These are phyloP conservation scores for Sipha flava DNA, from an alignment of 1,140 invertebrate genomes.

Conservation along the genomic window DNA sequence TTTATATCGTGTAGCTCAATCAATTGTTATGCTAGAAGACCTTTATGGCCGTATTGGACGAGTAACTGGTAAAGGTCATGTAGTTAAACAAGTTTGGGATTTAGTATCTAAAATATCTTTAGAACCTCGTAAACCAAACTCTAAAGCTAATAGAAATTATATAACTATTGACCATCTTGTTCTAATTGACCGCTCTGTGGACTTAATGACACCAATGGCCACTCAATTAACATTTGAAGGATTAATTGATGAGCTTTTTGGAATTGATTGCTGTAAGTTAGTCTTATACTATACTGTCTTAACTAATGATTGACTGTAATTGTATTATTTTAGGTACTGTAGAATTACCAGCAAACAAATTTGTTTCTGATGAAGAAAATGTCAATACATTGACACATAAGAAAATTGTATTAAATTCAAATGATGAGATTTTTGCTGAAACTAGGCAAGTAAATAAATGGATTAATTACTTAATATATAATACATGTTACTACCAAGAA, in stretches of 20 bases:
- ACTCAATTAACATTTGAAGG: constrained; percentile 97
- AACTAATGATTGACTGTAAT: background rate
- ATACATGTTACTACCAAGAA: background rate
- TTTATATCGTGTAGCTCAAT: constrained; percentile 79
- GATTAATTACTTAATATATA: background rate
- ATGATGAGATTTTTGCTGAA: constrained; percentile 81
- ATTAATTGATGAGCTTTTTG: constrained; percentile 85
- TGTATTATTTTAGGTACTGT: constrained; percentile 57
- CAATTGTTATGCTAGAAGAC: constrained; percentile 74
- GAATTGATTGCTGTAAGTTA: constrained; percentile 58
- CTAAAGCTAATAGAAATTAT: constrained; percentile 44
- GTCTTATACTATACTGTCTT: constrained; percentile 35
- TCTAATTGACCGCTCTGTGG: constrained; percentile 78
- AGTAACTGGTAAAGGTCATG: constrained; percentile 81
- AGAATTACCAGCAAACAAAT: constrained; percentile 74
- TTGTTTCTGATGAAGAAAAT: constrained; percentile 58
- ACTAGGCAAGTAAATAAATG: constrained; percentile 47
- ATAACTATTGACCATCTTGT: constrained; percentile 80
- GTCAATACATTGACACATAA: constrained; percentile 54
- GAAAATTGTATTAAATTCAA: constrained; percentile 83
- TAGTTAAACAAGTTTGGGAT: constrained; percentile 81
- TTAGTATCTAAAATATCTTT: constrained; percentile 70
- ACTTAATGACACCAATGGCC: constrained; percentile 83
- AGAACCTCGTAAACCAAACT: constrained; percentile 53
- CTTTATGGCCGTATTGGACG: constrained; percentile 82